Base-by-base conservation (phyloP, 2,113 vertebrate genomes). In the Cyprinodon brontotheroides region DNA sequence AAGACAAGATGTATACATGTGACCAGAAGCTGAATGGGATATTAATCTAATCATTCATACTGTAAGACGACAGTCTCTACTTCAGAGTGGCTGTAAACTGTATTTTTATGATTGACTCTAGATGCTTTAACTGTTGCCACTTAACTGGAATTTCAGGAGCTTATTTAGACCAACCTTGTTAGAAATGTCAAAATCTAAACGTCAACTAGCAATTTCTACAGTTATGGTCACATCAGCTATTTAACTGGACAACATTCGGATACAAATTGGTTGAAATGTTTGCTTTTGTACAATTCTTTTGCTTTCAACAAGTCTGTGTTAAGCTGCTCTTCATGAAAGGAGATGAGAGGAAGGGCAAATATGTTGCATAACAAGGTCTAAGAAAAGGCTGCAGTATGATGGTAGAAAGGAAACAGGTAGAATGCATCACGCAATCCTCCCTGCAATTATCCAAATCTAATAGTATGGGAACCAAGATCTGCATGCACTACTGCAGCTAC, bases 271-370 rank as follows among this genome's bases (percentile, higher is more conserved):
- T 43, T 53, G 40, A 72, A 66, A 61, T 53, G 41, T 75, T 68
- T 59, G 43, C 15, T 40, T 63, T 3, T 48, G 65, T 2, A 7
- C 38, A 50, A 29, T 22, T 50, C 29, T 47, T 74, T 1, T 38
- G 3, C 17, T 61, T 68, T 81, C 53, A 71, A 66, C 50, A 60
- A 53, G 70, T 13, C 12, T 89, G 64, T 13, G 61, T 14, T 12
- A 50, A 61, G 41, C 36, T 47, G 50, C 59, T 68, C 64, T 67
- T 74, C 45, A 59, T 39, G 15, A 48, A 45, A 68, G 45, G 47
- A 68, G 66, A 68, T 38, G 29, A 68, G 53, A 38, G 14, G 66
- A 50, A 53, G 66, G 48, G 53, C 39, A 48, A 53, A 53, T 15
- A 68, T 57, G 47, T 53, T 53, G 47, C 14, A 48, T 68, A 68